phyloP scores from a whole-genome alignment of 1,140 invertebrate genomes.

The Brachionus plicatilis region DNA sequence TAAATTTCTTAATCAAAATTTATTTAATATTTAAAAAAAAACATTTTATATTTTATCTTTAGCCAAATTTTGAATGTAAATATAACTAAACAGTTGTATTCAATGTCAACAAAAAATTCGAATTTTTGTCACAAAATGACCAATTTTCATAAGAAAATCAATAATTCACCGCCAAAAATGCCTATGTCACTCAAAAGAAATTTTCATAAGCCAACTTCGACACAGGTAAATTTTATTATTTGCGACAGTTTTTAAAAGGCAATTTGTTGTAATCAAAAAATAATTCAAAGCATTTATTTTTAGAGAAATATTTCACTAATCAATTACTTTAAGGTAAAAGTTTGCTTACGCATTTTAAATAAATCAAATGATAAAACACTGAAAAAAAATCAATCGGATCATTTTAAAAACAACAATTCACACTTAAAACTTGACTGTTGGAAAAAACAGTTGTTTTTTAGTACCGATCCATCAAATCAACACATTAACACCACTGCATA shows the following conservation, averaged over 20 bases:
- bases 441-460: background rate
- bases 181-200: background rate
- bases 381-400: background rate
- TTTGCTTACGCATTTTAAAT: background rate
- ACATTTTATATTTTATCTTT: background rate
- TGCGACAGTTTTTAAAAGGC: background rate
- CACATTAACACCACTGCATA: background rate
- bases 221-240: background rate
- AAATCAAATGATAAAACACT: background rate
- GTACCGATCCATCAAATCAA: background rate
- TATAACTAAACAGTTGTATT: background rate
- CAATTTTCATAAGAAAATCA: background rate
- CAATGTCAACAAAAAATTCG: background rate
- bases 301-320: background rate
- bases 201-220: background rate
- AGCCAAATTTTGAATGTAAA: background rate
- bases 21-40: background rate
- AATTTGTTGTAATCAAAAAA: background rate
- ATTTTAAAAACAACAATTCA: background rate
- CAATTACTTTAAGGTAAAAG: background rate
- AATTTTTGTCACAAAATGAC: background rate
- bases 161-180: background rate
- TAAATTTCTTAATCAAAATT: background rate
- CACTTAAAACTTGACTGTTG: slow-evolving; percentile 8
- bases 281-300: too few species aligned